phyloP scores from a whole-genome alignment of 2,888 invertebrate genomes.

The Anoplius nigerrimus region DNA sequence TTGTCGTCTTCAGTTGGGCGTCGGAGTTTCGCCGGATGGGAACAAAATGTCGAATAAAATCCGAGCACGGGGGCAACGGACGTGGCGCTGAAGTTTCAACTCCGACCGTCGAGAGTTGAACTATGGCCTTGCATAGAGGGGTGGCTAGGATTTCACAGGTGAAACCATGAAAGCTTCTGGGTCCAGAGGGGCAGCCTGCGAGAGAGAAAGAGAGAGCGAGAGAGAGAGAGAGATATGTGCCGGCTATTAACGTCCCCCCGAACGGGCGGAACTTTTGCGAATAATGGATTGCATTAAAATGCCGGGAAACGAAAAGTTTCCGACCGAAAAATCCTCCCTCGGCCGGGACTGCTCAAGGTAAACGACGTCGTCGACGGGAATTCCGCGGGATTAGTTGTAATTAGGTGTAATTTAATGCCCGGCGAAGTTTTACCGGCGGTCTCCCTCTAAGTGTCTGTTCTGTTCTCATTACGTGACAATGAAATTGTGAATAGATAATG shows the following conservation, averaged over 20 bases:
- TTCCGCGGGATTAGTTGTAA: no score
- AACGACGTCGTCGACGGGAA: no score
- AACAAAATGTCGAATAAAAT: conserved; percentile 46
- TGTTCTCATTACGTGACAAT: no score
- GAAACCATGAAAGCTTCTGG: conserved; percentile 19
- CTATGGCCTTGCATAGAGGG: conserved; percentile 3
- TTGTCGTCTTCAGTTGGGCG: not conserved
- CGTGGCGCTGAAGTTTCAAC: conserved; percentile 37
- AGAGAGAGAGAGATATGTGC: no score
- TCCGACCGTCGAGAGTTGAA: conserved; percentile 21
- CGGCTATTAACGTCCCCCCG: no score
- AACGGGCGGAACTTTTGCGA: no score
- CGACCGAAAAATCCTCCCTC: no score
- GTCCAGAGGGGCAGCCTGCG: not conserved
- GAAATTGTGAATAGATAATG: no score
- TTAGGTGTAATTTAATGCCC: no score
- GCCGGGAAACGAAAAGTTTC: no score
- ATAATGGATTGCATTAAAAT: no score
- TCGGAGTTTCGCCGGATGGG: conserved; percentile 3
- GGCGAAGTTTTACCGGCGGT: not conserved
- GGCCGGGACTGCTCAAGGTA: no score
- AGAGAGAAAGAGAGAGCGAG: not conserved
- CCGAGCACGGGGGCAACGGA: conserved; percentile 24
- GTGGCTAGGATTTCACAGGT: conserved; percentile 27
- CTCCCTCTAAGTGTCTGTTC: not conserved